Evolutionary conservation across 2,888 invertebrate genomes (phyloP), one percentile per base, ranked within the genome.

Genomic region (Eristalinus sepulchralis): DNA sequence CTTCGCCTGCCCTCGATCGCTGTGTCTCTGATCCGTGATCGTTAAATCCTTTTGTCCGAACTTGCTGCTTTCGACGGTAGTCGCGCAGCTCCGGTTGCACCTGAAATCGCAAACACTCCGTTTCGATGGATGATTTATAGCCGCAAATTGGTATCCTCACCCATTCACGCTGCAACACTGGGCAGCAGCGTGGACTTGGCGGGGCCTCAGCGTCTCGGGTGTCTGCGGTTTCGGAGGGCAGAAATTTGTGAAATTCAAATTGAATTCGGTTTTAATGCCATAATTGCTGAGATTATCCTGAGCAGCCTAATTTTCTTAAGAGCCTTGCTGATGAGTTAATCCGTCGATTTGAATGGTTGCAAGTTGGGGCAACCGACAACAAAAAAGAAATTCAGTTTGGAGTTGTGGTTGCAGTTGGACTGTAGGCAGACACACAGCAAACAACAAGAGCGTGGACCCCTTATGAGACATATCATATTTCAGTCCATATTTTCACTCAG

Each of bases 101-200:
- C 85, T 85, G 82, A 85, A 70, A 85, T 85, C 39, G 85, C 85
- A 85, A 84, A 55, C 67, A 63, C 67, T 75, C 73, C 67, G 63
- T 71, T 80, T 71, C 84, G 80, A 76, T 73, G 72, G 68, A 77
- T 85, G 85, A 85, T 85, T 85, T 85, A 85, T 85, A 73, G 39
- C 85, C 81, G 33, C 77, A 85, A 85, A 85, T 85, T 85, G 85
- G 82, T 64, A 82, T 82, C 53, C 64, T 84, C 66, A 67, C 17
- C 59, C 60, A 60, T 62, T 47, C 57, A 70, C 60, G 39, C 66
- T 24, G 60, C 53, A 39, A 22, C 31, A 47, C 17, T 9, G 34
- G 2, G 34, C 27, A 27, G 34, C 27, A 27, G 64, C 39, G 17
- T n/a, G n/a, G 20, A 57, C 17, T 20, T 27, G 27, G 1, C 36